Evolutionary conservation across 2,888 invertebrate species (phyloP).

Genomic region (Periphyllus acericola): DNA sequence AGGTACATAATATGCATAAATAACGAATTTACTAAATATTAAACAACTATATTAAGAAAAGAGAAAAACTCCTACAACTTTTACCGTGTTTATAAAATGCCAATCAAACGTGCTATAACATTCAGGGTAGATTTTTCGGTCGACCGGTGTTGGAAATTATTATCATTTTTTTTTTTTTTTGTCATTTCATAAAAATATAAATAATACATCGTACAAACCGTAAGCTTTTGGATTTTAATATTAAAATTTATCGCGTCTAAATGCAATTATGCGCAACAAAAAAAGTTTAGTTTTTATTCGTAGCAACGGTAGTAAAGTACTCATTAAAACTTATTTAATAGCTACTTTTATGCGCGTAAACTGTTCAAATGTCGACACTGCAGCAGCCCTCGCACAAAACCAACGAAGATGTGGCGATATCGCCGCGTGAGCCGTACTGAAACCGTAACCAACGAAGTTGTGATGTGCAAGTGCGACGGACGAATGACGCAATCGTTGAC

Average conservation of each 20-base stretch:
- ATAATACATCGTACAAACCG: background rate
- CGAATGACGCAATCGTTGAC: no score
- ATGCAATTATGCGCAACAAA: conserved; percentile 12
- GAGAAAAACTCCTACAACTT: background rate
- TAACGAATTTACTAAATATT: no score
- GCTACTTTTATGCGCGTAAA: background rate
- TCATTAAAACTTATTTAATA: conserved; percentile 47
- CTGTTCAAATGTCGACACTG: background rate
- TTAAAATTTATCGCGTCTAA: conserved; percentile 30
- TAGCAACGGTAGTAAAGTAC: background rate
- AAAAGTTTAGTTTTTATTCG: conserved; percentile 29
- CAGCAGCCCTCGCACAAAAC: background rate
- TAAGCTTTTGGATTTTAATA: background rate
- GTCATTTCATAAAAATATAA: background rate
- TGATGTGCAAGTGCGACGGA: no score
- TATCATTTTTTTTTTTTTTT: background rate
- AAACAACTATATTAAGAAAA: background rate
- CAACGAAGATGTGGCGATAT: background rate
- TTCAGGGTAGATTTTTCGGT: background rate
- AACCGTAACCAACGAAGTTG: background rate
- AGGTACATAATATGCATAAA: no score
- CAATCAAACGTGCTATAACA: background rate
- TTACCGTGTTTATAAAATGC: background rate
- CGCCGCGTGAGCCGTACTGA: background rate
- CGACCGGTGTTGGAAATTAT: background rate